Evolutionary conservation across 2,888 invertebrate species (phyloP).

Genomic region (Noctua fimbriata): DNA sequence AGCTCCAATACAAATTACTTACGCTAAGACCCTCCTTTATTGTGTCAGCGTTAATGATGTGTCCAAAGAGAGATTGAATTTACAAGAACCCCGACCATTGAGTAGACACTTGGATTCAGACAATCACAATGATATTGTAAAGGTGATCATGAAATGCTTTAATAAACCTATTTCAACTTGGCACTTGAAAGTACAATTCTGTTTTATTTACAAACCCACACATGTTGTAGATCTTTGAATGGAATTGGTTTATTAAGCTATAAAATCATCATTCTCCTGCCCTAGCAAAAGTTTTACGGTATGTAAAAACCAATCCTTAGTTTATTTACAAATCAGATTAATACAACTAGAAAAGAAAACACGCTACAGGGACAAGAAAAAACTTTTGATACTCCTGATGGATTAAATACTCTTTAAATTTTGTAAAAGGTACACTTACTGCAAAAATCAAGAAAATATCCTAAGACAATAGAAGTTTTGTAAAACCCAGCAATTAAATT

Average conservation of each 20-base stretch:
- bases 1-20: conserved; percentile 25
- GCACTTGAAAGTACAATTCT: not conserved
- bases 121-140: not conserved
- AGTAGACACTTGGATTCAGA: not conserved
- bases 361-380: not conserved
- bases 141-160: no score
- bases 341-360: not conserved
- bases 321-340: not conserved
- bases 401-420: not conserved
- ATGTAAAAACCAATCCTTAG: not conserved
- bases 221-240: not conserved
- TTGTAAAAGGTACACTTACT: not conserved
- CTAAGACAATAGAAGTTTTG: conserved; percentile 51
- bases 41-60: conserved; percentile 36
- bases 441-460: conserved; percentile 25
- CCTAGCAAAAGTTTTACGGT: not conserved
- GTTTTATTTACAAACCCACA: not conserved
- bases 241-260: not conserved
- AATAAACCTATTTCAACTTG: conserved; percentile 1
- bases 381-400: not conserved
- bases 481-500: conserved; percentile 64
- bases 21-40: conserved; percentile 37
- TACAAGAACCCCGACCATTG: not conserved
- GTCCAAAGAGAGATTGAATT: conserved; percentile 18
- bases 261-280: not conserved